Evolutionary conservation across 2,113 vertebrate species (phyloP), one percentile per base, ranked within the genome.

Genomic region (Epinephelus cyanopodus): DNA sequence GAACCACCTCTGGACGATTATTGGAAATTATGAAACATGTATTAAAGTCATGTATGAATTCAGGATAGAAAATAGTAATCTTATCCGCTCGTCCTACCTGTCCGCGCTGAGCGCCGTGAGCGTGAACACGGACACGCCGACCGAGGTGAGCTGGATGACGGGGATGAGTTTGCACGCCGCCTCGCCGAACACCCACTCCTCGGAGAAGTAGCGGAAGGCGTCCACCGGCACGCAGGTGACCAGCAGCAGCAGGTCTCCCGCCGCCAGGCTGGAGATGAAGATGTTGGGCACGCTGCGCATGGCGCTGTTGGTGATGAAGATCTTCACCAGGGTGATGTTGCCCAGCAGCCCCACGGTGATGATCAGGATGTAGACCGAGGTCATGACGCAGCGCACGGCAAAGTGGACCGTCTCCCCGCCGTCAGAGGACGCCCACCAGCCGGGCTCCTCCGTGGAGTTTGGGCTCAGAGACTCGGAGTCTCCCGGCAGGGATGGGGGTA

Each of bases 51-150:
- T 10, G 1, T 7, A 42, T 42, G 39, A 10, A 42, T 42, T 42
- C 39, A 10, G 39, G 39, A 42, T 42, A 42, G 9, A 42, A 42
- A 42, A 42, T 42, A 10, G 9, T 2, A 14, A 15, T 15, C 47
- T 12, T 10, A 14, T 12, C 47, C 12, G 45, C 45, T 9, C 19
- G 9, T 37, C 87, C 42, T 85, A 99, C 98, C 98, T 98, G 97
- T 99, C 98, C 0, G 98, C 98, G 79, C 98, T 99, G 80, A 99
- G 97, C 18, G 97, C 97, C 0, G 98, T 99, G 68, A 99, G 97
- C 0, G 98, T 99, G 94, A 99, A 99, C 78, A 99, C 98, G 0
- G 98, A 99, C 67, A 99, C 97, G 18, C 98, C 98, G 64, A 99
- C 98, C 0, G 98, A 99, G 23, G 98, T 99, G 91, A 99, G 97